Evolutionary conservation across 2,113 vertebrate species (phyloP), one percentile per base, ranked within the genome.

Genomic region (Gyps fulvus): DNA sequence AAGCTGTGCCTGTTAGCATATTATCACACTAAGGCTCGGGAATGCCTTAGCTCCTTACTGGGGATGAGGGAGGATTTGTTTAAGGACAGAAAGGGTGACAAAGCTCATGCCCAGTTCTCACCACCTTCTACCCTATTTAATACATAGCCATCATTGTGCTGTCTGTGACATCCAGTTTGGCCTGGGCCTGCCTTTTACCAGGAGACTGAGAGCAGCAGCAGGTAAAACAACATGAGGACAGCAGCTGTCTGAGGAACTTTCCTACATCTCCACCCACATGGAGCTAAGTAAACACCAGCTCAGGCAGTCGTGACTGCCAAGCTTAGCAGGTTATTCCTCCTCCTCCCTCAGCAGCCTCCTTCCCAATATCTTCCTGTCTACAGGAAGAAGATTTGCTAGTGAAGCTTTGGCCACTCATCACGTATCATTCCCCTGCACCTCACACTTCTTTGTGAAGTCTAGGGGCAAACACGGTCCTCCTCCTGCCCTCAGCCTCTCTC

Each of bases 371-470:
- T 25, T 85, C 78, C 80, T 77, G 66, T 63, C 91, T 83, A 79
- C 5, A 88, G 66, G 31, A 91, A 47, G 45, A 85, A 43, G n/a
- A 79, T 58, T 76, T 69, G 57, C 55, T 95, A 95, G 63, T 13
- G 36, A 94, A 96, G 27, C 54, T 95, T 84, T 47, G 47, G 62
- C 87, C 84, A 82, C 70, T 96, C 70, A 17, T 74, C 61, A 52
- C 5, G 25, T 83, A 80, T 88, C 90, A 94, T 95, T 92, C 72
- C 22, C 16, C 78, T 40, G n/a, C 21, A 47, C 84, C 38, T 81
- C 93, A 95, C 54, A 80, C 18, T 70, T 91, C 63, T 87, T 95
- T 86, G 54, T 84, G 43, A 94, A 95, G 91, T 83, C 89, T 82
- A 62, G 77, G 90, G 50, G 54, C 88, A 89, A 70, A 72, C 8